Conservation (phyloP, 2,113 vertebrate species). For the Cyphomyrus discorhynchus region DNA sequence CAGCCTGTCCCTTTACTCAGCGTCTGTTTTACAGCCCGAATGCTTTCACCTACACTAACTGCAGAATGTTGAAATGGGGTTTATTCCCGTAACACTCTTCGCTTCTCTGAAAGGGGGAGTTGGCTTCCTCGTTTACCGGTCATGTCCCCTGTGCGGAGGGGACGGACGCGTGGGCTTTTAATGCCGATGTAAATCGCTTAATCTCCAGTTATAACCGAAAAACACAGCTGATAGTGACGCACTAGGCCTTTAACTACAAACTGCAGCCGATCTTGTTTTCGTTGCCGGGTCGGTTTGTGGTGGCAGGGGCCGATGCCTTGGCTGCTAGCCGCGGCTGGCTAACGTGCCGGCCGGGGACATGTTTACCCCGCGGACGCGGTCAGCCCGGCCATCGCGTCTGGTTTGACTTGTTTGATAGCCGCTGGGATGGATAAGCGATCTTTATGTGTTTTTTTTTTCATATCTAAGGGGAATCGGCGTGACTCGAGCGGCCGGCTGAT, state of each 20-base stretch:
- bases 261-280: neutral
- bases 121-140: neutral
- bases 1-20: neutral
- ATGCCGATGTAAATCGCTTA: neutral
- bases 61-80: neutral
- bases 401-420: neutral
- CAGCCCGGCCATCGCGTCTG: neutral
- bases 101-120: neutral
- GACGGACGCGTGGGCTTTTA: neutral
- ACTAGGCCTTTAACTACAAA: neutral
- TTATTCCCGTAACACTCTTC: neutral
- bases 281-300: neutral
- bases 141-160: neutral
- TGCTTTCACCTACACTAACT: neutral
- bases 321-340: neutral
- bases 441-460: neutral
- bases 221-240: neutral
- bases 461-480: neutral
- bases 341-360: neutral
- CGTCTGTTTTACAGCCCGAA: neutral
- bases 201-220: neutral
- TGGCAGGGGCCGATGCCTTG: neutral
- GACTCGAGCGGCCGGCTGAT: neutral
- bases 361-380: neutral
- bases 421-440: neutral